Evolutionary conservation across 2,797 vertebrate genomes (phyloP), one percentile per base, ranked within the genome.

Genomic region (Emydoidea blandingii): DNA sequence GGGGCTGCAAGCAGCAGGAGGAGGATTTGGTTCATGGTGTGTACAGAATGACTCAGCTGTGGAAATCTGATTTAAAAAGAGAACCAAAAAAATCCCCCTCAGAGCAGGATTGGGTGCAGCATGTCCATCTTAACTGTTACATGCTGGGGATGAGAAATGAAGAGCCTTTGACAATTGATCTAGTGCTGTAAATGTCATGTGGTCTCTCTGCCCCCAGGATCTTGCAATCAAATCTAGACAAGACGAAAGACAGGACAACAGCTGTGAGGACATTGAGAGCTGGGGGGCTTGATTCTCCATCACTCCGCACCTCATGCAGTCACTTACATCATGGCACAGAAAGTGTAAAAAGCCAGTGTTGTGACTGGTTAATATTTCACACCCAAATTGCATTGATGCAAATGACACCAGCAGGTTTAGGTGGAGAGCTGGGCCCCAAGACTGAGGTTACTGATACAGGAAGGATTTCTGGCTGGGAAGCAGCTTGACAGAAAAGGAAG

Each of bases 31-130:
- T 65, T 88, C 44, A 49, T 29, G 2, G 4, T 81, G 81, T 83
- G 9, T 44, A 56, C 0, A 0, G 76, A 94, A 86, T 50, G 37
- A 57, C 65, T 94, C 16, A 76, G 52, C 6, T 47, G 27, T 50
- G 85, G 74, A 92, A 90, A 92, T 18, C 4, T 21, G 8, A 88
- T 88, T 91, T 95, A 50, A 10, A 68, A 83, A 81, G 83, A 53
- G 15, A 76, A 37, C 12, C 90, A 91, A 83, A 91, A 83, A 90
- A 81, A 54, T 10, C 1, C 81, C 44, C 19, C 37, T 31, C 7
- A 31, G 84, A 87, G 31, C 41, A 52, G 76, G 0, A 0, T 19
- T 41, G 27, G 4, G 11, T 84, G 41, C 21, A 6, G 37, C 12
- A 15, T 6, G 41, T 44, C 72, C 3, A 7, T 14, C 31, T 72